Evolutionary conservation across 2,888 invertebrate genomes (phyloP), one percentile per base, ranked within the genome.

Genomic region (Callosobruchus maculatus): DNA sequence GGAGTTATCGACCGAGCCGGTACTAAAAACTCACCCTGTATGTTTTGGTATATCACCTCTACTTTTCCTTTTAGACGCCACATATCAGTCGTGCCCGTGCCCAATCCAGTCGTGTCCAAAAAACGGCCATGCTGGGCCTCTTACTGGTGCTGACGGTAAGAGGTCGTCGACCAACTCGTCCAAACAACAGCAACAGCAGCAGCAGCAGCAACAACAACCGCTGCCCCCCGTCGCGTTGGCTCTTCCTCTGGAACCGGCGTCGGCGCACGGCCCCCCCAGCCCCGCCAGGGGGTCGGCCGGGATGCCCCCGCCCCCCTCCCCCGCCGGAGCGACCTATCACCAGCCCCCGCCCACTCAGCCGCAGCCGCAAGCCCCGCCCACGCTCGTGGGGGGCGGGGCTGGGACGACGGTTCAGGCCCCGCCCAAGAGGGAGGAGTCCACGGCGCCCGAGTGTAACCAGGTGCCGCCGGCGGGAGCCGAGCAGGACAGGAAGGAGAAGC

Each of bases 121-220:
- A 96, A 96, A 96, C 96, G 96, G 94, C 93, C 95, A 92, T 95
- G 95, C 95, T 96, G 96, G 96, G 93, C 95, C 95, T 94, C 95
- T 94, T 95, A 95, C 95, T 95, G 95, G 95, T 95, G 49, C 49
- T 49, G 95, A 94, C 93, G 93, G 93, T 93, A 95, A 95, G 92
- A 89, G 88, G 88, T 87, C 88, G 83, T 85, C 85, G 81, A 80
- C 84, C 76, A 81, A 83, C 76, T 84, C 86, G 77, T 84, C 86
- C 79, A 87, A 87, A 83, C 86, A 87, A 78, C 85, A 49, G 18
- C 49, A 49, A 18, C 21, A 87, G 83, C 86, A 87, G 78, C 85
- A 49, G 18, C 30, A 30, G 30, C n/a, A 87, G 83, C 86, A 87
- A 78, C 85, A 86, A 69, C 83, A 86, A 81, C 85, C 87, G 31